Evolutionary conservation across 2,888 invertebrate genomes (phyloP), one percentile per base, ranked within the genome.

Genomic region (Ennomos fuscantarius): DNA sequence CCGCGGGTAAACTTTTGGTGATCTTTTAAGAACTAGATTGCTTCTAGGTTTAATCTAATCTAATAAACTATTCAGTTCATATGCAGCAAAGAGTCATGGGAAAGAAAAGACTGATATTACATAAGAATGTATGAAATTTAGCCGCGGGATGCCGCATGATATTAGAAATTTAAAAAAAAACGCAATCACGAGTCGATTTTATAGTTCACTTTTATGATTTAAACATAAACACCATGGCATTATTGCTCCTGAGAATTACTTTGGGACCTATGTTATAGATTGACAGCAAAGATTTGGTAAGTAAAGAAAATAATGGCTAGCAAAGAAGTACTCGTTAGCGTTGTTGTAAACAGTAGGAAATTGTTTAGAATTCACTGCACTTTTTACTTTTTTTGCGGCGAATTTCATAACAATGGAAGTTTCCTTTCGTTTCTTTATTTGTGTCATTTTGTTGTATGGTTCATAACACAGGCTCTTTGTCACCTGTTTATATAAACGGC

Each of bases 341-440:
- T 51, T 1, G 24, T 24, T 1, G 24, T 24, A 24, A 24, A 24
- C 24, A 24, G 24, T 58, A 70, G 72, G 73, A 72, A 74, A 67
- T 62, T 63, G 71, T 55, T 68, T 62, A 57, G 61, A 56, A 64
- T 66, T 48, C 57, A 60, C 61, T 48, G 48, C 45, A 48, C 33
- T 55, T 47, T 39, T 36, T 40, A 6, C 2, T 11, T 62, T 72
- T 73, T 76, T 74, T 76, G 70, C 55, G 55, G 62, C 60, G 58
- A 43, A 62, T 69, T 72, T 72, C 65, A 70, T 69, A 74, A 81
- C 81, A 81, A 81, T 81, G 69, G 72, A 63, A 69, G 69, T 67
- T 69, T 70, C 65, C 67, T 78, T 75, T 69, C 66, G 62, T 73
- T 64, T 42, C 68, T 72, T 62, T 68, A 70, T 76, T 80, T 78